A percentile compares a stretch with the other conserved stretches of the same genome.
phyloP scores from a whole-genome alignment of 1,140 invertebrate species.

The Ladona fulva region DNA sequence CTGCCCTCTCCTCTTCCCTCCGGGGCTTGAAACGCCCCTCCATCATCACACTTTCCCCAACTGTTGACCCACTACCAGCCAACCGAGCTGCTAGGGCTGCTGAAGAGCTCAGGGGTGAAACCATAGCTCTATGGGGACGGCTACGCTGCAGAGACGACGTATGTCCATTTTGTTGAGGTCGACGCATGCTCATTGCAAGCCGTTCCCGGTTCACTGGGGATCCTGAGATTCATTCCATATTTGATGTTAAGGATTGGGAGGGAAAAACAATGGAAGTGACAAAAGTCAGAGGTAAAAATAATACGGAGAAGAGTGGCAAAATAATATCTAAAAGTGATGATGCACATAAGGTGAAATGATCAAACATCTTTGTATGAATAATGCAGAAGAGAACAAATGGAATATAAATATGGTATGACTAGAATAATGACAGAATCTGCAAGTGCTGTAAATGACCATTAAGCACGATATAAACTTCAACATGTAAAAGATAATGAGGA shows the following conservation, averaged over 20 bases:
- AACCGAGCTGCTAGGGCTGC: background rate
- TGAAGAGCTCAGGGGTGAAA: background rate
- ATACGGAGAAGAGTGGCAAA: too few relatives aligned
- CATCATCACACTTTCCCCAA: background rate
- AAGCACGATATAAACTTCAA: too few relatives aligned
- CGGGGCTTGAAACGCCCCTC: background rate
- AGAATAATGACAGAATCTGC: too few relatives aligned
- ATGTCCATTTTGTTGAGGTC: background rate
- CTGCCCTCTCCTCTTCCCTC: background rate
- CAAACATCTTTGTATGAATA: too few relatives aligned
- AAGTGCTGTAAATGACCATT: too few relatives aligned
- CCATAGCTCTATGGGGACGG: background rate
- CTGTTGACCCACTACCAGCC: background rate
- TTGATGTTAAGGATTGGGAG: background rate
- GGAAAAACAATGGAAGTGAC: too few relatives aligned
- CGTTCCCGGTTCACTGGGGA: background rate
- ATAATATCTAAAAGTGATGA: too few relatives aligned
- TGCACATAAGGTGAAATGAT: too few relatives aligned
- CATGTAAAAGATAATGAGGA: too few relatives aligned
- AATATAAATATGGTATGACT: too few relatives aligned
- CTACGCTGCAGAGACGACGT: background rate
- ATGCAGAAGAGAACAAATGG: too few relatives aligned
- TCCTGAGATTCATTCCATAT: background rate
- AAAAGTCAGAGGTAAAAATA: too few relatives aligned
- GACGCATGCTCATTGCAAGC: constrained; percentile 2